A percentile compares a stretch with the other conserved stretches of the same genome.
These are phyloP conservation scores for Philereme transversata DNA, from an alignment of 2,888 invertebrate genomes.

Conservation along the genomic window DNA sequence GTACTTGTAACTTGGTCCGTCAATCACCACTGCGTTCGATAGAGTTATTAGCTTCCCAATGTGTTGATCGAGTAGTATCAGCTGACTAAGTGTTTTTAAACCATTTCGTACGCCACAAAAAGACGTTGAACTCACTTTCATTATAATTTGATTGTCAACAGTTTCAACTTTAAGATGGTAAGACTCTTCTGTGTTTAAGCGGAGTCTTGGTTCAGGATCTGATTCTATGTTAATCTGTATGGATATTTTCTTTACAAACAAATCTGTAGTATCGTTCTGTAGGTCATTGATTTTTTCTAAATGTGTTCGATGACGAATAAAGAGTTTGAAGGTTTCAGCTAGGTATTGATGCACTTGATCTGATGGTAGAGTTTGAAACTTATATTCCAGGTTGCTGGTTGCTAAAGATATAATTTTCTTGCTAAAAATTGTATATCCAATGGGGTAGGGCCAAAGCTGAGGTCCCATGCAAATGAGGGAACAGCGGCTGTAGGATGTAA, in stretches of 20 bases:
- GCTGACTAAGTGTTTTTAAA: constrained; percentile 88
- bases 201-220: constrained; percentile 82
- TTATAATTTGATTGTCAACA: constrained; percentile 67
- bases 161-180: constrained; percentile 85
- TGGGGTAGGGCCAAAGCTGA: constrained; percentile 91
- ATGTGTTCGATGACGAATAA: constrained; percentile 73
- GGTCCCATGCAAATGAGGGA: constrained; percentile 87
- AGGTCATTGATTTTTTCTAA: constrained; percentile 67
- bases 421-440: constrained; percentile 86
- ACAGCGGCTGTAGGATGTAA: constrained; percentile 86
- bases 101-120: constrained; percentile 91
- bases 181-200: constrained; percentile 87
- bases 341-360: constrained; percentile 55
- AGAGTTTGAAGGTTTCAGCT: constrained; percentile 75
- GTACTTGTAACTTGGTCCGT: constrained; percentile 90
- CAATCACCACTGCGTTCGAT: constrained; percentile 85
- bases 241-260: constrained; percentile 56
- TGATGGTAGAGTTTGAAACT: constrained; percentile 65
- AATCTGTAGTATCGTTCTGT: constrained; percentile 42
- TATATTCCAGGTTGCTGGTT: constrained; percentile 80
- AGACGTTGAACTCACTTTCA: constrained; percentile 82
- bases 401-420: constrained; percentile 83
- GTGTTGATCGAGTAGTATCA: constrained; percentile 88
- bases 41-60: constrained; percentile 85
- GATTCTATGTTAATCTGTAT: constrained; percentile 80